These are phyloP conservation scores for Pachyuromys duprasi DNA, from an alignment of 2,797 vertebrate species.

Conservation along the genomic window DNA sequence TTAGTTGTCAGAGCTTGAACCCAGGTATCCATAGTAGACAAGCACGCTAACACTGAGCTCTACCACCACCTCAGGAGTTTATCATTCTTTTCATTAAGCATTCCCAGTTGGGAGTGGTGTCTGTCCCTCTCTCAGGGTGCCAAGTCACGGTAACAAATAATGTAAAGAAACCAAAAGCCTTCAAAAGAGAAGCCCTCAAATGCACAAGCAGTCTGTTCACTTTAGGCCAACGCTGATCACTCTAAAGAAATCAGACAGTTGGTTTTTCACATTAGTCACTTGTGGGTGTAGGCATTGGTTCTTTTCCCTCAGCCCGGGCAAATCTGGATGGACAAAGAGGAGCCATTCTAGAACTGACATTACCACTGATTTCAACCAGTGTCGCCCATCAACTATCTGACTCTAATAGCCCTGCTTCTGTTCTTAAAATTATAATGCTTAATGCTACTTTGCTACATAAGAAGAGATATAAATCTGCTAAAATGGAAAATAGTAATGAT, in stretches of 20 bases:
- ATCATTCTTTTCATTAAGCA: background rate
- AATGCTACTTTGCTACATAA: conserved; percentile 41
- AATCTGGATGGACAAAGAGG: background rate
- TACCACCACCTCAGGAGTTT: background rate
- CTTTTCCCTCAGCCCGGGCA: background rate
- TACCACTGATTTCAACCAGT: background rate
- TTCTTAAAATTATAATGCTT: conserved; percentile 45
- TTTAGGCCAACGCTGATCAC: background rate
- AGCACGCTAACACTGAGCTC: background rate
- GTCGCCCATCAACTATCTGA: background rate
- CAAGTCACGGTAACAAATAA: background rate
- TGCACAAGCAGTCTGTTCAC: background rate
- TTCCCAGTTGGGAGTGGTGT: background rate
- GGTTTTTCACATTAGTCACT: background rate
- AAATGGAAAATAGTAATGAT: conserved; percentile 77
- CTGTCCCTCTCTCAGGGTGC: background rate
- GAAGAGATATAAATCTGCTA: conserved; percentile 71
- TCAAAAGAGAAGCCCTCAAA: background rate
- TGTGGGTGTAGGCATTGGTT: background rate
- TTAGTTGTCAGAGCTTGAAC: background rate
- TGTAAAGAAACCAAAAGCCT: background rate
- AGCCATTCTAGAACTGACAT: background rate
- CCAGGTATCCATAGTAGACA: background rate
- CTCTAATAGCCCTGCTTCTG: background rate
- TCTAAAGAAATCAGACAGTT: background rate